phyloP scores from a whole-genome alignment of 2,888 invertebrate species.

The Platycheirus rosarum region DNA sequence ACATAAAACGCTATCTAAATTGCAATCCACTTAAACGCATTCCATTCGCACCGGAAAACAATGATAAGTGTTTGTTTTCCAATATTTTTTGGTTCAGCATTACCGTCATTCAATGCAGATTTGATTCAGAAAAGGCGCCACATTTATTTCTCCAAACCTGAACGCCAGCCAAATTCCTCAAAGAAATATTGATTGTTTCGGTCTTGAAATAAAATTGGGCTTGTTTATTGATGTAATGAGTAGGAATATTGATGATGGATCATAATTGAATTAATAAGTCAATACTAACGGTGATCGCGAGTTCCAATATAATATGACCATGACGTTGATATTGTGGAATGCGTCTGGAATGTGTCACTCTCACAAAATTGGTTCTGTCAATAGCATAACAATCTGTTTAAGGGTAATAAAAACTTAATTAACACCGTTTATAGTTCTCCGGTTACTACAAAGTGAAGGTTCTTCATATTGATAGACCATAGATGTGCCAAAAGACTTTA shows the following conservation, averaged over 20 bases:
- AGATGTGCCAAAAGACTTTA: slow-evolving; percentile 1
- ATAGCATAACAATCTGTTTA: slow-evolving; percentile 6
- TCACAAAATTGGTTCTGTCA: not conserved
- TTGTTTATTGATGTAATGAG: slow-evolving; percentile 31
- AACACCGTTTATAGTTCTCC: not conserved
- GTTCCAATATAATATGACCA: not conserved
- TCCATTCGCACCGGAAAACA: not conserved
- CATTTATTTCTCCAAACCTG: not conserved
- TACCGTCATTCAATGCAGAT: not conserved
- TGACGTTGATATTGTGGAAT: slow-evolving; percentile 35
- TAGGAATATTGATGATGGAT: slow-evolving; percentile 14
- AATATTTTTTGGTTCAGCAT: not conserved
- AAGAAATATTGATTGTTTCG: slow-evolving; percentile 36
- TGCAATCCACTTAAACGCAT: slow-evolving; percentile 1
- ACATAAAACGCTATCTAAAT: slow-evolving; percentile 25
- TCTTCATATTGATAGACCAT: not conserved
- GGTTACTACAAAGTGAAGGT: not conserved
- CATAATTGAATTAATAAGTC: slow-evolving; percentile 35
- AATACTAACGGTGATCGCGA: slow-evolving; percentile 12
- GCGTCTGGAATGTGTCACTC: slow-evolving; percentile 25
- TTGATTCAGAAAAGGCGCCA: slow-evolving; percentile 9
- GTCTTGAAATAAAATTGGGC: slow-evolving; percentile 38
- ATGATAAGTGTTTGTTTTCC: not conserved
- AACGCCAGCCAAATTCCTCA: slow-evolving; percentile 32
- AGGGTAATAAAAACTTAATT: slow-evolving; percentile 13